Percentiles rank a stretch among this genome's conserved stretches.
Conservation (phyloP, 2,888 invertebrate species). For the Polyploca ridens region DNA sequence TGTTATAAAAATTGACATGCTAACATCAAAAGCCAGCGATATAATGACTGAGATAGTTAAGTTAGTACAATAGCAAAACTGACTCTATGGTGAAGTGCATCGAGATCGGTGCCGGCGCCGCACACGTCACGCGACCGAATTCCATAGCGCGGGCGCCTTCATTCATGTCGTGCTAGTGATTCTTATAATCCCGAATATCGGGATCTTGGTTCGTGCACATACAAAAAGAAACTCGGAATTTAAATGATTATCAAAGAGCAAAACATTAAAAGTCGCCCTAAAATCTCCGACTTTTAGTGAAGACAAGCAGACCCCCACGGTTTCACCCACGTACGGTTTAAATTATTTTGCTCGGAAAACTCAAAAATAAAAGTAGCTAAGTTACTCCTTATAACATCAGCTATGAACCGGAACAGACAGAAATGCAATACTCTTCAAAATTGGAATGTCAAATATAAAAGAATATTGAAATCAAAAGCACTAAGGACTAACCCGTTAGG, state of each 20-base stretch:
- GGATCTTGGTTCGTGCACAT: constrained; percentile 16
- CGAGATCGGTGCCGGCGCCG: constrained; percentile 81
- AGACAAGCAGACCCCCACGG: too few relatives aligned
- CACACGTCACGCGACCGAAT: constrained; percentile 86
- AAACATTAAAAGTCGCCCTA: too few relatives aligned
- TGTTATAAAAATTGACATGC: background rate
- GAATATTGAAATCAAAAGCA: too few relatives aligned
- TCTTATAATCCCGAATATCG: constrained; percentile 31
- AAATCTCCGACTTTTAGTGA: too few relatives aligned
- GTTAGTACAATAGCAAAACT: constrained; percentile 55
- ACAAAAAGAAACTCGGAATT: background rate
- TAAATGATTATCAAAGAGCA: background rate
- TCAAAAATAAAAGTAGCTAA: too few relatives aligned
- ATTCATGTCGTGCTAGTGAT: constrained; percentile 70
- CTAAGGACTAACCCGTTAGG: too few relatives aligned
- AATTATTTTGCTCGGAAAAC: too few relatives aligned
- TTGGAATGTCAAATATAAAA: too few relatives aligned
- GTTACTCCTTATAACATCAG: too few relatives aligned
- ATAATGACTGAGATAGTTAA: constrained; percentile 7
- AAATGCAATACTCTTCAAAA: too few relatives aligned
- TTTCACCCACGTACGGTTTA: too few relatives aligned
- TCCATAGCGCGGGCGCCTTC: constrained; percentile 78
- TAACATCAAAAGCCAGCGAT: constrained; percentile 14
- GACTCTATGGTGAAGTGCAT: constrained; percentile 74
- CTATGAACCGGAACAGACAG: too few relatives aligned